A percentile compares a stretch with the other conserved stretches of the same genome.
Evolutionary conservation across 2,113 vertebrate species (phyloP).

Genomic region (Paedocypris sp.): DNA sequence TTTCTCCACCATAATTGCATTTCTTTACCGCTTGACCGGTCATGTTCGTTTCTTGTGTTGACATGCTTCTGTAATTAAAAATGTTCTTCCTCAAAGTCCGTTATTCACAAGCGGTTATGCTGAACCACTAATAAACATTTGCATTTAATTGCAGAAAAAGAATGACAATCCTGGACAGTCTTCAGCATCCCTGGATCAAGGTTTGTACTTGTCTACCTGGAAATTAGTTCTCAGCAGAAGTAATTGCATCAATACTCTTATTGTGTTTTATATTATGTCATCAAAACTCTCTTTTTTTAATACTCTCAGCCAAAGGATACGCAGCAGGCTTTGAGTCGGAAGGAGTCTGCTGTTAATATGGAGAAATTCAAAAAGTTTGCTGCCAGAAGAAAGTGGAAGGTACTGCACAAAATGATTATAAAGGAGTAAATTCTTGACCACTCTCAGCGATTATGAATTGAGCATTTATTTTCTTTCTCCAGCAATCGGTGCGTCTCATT

Average conservation of each 20-base stretch:
- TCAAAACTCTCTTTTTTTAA: not conserved
- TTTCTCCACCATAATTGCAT: not conserved
- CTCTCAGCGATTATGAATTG: no score
- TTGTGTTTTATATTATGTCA: not conserved
- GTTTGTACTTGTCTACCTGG: constrained; percentile 46
- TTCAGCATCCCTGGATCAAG: constrained; percentile 97
- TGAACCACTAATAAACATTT: not conserved
- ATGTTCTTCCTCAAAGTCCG: not conserved
- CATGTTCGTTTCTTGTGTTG: not conserved
- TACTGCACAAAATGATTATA: no score
- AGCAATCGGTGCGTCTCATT: constrained; percentile 98
- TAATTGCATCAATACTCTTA: not conserved
- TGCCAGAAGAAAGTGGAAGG: constrained; percentile 95
- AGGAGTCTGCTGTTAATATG: constrained; percentile 97
- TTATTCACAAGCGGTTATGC: not conserved
- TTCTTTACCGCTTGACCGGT: not conserved
- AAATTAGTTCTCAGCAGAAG: not conserved
- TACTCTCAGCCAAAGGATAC: constrained; percentile 94
- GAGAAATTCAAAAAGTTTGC: constrained; percentile 98
- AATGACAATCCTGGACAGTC: constrained; percentile 93
- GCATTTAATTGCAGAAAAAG: constrained; percentile 68
- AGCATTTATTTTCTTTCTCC: constrained; percentile 30
- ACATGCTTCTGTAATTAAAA: not conserved
- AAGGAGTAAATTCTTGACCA: no score
- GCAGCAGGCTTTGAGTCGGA: constrained; percentile 87